phyloP scores from a whole-genome alignment of 1,140 invertebrate species.

The Cotesia glomerata region DNA sequence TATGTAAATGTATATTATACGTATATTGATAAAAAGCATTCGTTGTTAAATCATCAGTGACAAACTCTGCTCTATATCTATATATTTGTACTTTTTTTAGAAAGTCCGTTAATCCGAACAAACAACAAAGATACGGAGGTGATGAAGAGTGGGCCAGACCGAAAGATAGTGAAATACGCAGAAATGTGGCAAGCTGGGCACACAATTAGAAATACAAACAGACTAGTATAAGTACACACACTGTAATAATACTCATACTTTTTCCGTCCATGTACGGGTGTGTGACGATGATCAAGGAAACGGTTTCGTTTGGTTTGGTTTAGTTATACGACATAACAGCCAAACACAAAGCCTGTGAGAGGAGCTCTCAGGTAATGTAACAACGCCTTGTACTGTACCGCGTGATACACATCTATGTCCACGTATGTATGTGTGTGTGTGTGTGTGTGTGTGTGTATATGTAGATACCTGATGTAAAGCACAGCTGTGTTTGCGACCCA shows the following conservation, averaged over 20 bases:
- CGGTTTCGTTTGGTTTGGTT: too few species aligned
- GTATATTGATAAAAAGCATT: not conserved
- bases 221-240: too few species aligned
- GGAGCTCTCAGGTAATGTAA: slow-evolving; percentile 13
- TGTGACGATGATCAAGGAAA: not conserved
- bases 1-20: not conserved
- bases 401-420: not conserved
- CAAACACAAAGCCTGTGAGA: too few species aligned
- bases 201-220: slow-evolving; percentile 39
- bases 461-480: slow-evolving; percentile 43
- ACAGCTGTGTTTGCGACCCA: slow-evolving; percentile 59
- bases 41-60: slow-evolving; percentile 15
- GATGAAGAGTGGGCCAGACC: slow-evolving; percentile 6
- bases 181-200: slow-evolving; percentile 57
- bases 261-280: too few species aligned
- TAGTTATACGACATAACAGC: too few species aligned
- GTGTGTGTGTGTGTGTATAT: slow-evolving; percentile 27
- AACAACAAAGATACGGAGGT: slow-evolving; percentile 37
- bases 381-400: slow-evolving; percentile 38
- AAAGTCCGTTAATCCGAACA: slow-evolving; percentile 48
- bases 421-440: not conserved
- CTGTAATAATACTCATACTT: too few species aligned
- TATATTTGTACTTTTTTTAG: slow-evolving; percentile 22
- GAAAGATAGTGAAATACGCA: slow-evolving; percentile 48
- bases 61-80: slow-evolving; percentile 22